Evolutionary conservation across 2,113 vertebrate species (phyloP).

Genomic region (Vireo altiloquus): DNA sequence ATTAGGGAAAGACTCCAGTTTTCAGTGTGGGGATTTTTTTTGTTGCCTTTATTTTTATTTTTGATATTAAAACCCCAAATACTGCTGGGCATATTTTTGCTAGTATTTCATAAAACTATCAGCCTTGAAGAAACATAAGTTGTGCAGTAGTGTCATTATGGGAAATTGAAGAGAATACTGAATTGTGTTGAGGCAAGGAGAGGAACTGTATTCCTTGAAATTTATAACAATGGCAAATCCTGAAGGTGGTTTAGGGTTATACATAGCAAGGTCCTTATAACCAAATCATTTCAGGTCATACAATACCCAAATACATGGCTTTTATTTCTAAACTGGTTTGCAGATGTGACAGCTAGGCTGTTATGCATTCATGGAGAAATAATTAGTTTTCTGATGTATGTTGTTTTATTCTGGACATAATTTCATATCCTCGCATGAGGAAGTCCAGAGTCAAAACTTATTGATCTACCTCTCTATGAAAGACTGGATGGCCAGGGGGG

Average conservation of each 20-base stretch:
- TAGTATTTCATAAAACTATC: neutral
- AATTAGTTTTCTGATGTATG: neutral
- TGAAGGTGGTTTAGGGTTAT: neutral
- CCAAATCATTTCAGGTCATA: neutral
- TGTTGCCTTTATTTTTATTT: neutral
- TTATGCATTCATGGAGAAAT: neutral
- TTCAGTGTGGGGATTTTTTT: neutral
- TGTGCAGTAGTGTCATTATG: neutral
- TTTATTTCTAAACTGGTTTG: neutral
- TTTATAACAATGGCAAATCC: neutral
- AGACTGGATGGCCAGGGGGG: accelerated
- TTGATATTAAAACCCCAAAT: neutral
- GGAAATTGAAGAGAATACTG: neutral
- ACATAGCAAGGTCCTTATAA: neutral
- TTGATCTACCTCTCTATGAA: neutral
- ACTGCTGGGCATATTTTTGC: accelerated
- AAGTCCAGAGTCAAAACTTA: neutral
- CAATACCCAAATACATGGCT: neutral
- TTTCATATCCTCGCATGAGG: neutral
- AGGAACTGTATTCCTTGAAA: neutral
- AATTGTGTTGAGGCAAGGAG: neutral
- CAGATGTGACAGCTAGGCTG: neutral
- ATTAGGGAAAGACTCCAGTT: neutral
- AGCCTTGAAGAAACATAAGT: neutral
- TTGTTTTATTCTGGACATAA: neutral